These are phyloP conservation scores for Leptothorax acervorum DNA, from an alignment of 2,888 invertebrate genomes.

Conservation along the genomic window DNA sequence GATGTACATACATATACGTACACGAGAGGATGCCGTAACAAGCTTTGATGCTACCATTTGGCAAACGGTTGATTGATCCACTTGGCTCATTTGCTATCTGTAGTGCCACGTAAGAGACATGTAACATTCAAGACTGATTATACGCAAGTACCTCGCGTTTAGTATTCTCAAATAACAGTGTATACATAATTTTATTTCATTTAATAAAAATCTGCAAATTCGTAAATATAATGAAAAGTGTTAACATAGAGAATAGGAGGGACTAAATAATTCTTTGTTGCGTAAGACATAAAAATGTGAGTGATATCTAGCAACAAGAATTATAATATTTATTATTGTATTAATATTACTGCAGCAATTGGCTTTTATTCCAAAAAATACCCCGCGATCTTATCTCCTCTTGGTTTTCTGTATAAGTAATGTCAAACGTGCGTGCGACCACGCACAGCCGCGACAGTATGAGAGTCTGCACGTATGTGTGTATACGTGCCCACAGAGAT, in stretches of 20 bases:
- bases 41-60: conserved; percentile 61
- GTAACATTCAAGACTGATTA: conserved; percentile 18
- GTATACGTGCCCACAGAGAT: conserved; percentile 17
- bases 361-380: conserved; percentile 57
- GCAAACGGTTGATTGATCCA: conserved; percentile 55
- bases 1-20: conserved; percentile 33
- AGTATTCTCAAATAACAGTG: background rate
- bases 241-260: background rate
- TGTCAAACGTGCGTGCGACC: conserved; percentile 4
- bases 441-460: background rate
- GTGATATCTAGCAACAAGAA: background rate
- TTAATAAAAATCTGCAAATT: background rate
- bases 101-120: conserved; percentile 17
- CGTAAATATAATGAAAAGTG: background rate
- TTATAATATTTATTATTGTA: background rate
- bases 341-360: background rate
- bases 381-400: background rate
- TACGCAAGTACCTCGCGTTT: background rate
- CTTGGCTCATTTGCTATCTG: conserved; percentile 57
- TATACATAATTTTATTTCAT: background rate
- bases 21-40: conserved; percentile 46
- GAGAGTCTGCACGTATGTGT: background rate
- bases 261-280: background rate
- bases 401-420: conserved; percentile 1
- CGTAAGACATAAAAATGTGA: background rate